Conservation (phyloP, 2,113 vertebrate genomes). For the human region DNA sequence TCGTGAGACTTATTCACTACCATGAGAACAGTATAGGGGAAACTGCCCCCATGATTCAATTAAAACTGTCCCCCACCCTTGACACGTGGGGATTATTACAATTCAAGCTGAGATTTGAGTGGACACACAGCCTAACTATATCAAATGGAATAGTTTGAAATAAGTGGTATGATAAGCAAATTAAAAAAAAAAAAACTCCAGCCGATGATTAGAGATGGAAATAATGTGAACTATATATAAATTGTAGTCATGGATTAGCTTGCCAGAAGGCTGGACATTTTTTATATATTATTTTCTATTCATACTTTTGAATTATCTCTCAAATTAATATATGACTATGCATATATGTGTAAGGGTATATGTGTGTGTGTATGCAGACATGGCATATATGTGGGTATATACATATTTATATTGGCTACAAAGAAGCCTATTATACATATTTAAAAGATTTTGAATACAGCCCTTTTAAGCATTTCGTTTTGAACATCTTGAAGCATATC, state of each 20-base stretch:
- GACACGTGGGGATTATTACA: no score
- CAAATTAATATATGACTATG: background rate
- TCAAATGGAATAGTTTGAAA: background rate
- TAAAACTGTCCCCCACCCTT: no score
- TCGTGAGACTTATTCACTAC: no score
- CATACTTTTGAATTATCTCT: background rate
- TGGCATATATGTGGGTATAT: background rate
- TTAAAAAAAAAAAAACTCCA: background rate
- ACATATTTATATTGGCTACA: background rate
- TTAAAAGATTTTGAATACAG: background rate
- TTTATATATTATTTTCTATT: background rate
- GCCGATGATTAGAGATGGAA: background rate
- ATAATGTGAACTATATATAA: background rate
- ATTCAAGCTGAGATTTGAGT: no score
- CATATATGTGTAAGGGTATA: no score
- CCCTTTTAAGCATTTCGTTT: background rate
- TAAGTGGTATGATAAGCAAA: background rate
- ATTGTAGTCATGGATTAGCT: background rate
- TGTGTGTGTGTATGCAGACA: background rate
- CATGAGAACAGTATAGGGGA: no score
- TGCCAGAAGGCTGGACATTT: background rate
- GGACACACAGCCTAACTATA: no score
- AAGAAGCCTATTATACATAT: background rate
- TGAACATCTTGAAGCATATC: background rate
- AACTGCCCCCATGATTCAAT: no score